Conservation (phyloP, 2,797 vertebrate genomes). For the Natrix natrix region DNA sequence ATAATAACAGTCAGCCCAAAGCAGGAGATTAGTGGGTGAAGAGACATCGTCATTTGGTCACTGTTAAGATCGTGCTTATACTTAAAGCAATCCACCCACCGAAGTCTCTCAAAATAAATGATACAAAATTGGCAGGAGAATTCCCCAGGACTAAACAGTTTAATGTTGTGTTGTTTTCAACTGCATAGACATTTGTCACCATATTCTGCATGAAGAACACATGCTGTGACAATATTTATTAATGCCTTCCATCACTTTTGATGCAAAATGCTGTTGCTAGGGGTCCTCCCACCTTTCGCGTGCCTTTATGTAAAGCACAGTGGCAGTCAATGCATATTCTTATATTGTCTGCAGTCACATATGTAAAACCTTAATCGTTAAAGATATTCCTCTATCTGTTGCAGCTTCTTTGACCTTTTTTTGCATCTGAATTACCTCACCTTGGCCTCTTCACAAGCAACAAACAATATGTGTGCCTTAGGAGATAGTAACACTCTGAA, state of each 20-base stretch:
- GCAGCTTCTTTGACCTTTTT: constrained; percentile 50
- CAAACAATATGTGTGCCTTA: neutral
- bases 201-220: constrained; percentile 60
- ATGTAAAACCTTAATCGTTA: constrained; percentile 52
- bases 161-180: constrained; percentile 50
- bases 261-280: constrained; percentile 6
- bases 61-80: constrained; percentile 48
- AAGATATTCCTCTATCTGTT: constrained; percentile 24
- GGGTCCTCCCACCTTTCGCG: constrained; percentile 18
- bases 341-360: constrained; percentile 50
- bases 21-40: constrained; percentile 41
- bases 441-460: constrained; percentile 29
- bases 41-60: constrained; percentile 53
- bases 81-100: neutral
- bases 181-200: constrained; percentile 57
- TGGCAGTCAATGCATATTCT: constrained; percentile 43
- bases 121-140: constrained; percentile 60
- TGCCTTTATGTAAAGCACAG: constrained; percentile 55
- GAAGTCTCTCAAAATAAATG: constrained; percentile 57
- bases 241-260: constrained; percentile 46
- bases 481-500: constrained; percentile 3
- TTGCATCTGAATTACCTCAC: constrained; percentile 43
- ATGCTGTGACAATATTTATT: constrained; percentile 58
- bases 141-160: constrained; percentile 47
- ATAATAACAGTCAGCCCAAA: constrained; percentile 31